Evolutionary conservation across 2,113 vertebrate species (phyloP).

Genomic region (Crotalus helleri): DNA sequence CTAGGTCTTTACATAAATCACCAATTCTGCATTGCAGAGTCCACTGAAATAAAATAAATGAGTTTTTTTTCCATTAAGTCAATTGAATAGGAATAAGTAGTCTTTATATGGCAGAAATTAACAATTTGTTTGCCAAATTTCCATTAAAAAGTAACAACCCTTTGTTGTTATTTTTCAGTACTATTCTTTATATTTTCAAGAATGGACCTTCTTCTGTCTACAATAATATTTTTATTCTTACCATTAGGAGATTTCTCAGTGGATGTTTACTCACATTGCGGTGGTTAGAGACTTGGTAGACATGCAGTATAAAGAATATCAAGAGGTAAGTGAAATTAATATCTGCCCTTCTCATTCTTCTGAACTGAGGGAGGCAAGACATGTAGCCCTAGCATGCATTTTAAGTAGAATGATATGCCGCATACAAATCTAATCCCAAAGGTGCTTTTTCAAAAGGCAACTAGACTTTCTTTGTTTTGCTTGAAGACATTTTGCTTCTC

Average conservation of each 20-base stretch:
- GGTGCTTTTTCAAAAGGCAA: no score
- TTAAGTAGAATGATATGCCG: background rate
- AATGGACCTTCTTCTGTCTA: background rate
- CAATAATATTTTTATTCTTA: conserved; percentile 17
- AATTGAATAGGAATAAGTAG: background rate
- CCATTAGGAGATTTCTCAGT: conserved; percentile 93
- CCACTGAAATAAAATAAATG: background rate
- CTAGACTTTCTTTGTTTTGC: background rate
- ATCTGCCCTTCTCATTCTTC: background rate
- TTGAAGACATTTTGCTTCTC: background rate
- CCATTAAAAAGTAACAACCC: background rate
- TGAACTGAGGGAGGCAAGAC: background rate
- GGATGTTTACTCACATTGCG: conserved; percentile 98
- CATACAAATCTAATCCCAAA: background rate
- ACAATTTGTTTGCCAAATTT: background rate
- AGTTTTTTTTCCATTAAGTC: background rate
- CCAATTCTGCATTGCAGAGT: background rate
- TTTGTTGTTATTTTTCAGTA: background rate
- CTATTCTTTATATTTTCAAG: background rate
- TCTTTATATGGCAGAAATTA: background rate
- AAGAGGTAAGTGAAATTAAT: conserved; percentile 81
- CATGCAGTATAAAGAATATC: conserved; percentile 95
- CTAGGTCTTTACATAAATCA: background rate
- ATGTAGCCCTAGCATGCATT: background rate
- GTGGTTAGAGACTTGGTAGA: conserved; percentile 94